phyloP scores from a whole-genome alignment of 2,113 vertebrate genomes.

The Periophthalmus modestus region DNA sequence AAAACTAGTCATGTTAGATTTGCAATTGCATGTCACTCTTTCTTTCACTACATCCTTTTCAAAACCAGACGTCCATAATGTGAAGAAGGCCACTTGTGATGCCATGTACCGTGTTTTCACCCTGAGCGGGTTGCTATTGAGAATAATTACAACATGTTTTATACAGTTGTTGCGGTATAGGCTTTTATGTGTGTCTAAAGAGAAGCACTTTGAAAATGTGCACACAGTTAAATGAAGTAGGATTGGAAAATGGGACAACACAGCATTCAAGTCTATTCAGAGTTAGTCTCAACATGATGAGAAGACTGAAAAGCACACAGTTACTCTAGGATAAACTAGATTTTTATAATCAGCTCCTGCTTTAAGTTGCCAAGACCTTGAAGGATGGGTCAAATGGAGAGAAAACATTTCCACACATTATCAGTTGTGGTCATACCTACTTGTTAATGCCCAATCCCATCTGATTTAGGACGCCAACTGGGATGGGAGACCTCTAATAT shows the following conservation, averaged over 20 bases:
- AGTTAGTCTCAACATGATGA: neutral
- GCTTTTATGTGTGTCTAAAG: neutral
- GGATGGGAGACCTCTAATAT: too few species aligned
- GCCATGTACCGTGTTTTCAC: slow-evolving; percentile 4
- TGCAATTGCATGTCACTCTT: slow-evolving; percentile 33
- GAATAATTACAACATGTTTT: slow-evolving; percentile 25
- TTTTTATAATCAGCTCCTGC: too few species aligned
- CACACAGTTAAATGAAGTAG: neutral
- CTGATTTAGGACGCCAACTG: too few species aligned
- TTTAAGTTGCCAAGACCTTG: too few species aligned
- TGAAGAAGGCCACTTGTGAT: slow-evolving; percentile 3
- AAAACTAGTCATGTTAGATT: slow-evolving; percentile 33
- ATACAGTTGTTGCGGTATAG: neutral
- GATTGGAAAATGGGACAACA: neutral
- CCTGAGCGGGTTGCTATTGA: slow-evolving; percentile 19
- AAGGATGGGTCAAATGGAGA: too few species aligned
- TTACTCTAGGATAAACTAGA: too few species aligned
- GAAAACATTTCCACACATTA: too few species aligned
- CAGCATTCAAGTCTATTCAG: neutral
- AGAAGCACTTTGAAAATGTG: slow-evolving; percentile 13
- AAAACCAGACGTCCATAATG: neutral
- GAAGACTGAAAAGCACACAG: too few species aligned
- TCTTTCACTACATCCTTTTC: slow-evolving; percentile 8
- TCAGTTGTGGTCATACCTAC: too few species aligned
- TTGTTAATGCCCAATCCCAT: too few species aligned